Evolutionary conservation across 2,888 invertebrate genomes (phyloP).

Genomic region (Bhutanitis thaidina): DNA sequence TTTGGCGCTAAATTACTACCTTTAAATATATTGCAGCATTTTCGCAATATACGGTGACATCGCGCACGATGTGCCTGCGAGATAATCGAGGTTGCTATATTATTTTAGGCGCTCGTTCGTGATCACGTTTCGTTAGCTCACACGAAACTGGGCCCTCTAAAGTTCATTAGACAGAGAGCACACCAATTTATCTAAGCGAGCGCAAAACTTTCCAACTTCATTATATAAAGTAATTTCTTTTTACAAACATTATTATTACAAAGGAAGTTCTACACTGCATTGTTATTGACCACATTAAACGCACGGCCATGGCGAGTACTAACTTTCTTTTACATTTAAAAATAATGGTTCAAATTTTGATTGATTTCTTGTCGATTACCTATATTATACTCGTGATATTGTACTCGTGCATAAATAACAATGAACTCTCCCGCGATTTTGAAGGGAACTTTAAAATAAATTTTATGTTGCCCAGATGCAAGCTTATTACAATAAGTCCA

Average conservation of each 20-base stretch:
- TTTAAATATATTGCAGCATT: no score
- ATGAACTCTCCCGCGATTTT: no score
- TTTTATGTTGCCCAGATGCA: no score
- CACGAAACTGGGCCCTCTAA: neutral
- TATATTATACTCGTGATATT: neutral
- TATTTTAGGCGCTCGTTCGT: conserved; percentile 62
- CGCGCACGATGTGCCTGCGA: conserved; percentile 36
- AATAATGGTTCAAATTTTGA: neutral
- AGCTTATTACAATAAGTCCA: no score
- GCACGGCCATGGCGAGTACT: conserved; percentile 1
- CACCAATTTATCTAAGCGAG: conserved; percentile 7
- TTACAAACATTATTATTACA: conserved; percentile 14
- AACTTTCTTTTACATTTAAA: conserved; percentile 12
- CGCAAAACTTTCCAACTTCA: conserved; percentile 8
- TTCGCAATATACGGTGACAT: conserved; percentile 28
- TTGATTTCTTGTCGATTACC: neutral
- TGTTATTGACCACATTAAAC: conserved; percentile 9
- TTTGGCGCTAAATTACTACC: no score
- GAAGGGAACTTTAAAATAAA: no score
- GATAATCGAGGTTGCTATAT: conserved; percentile 52
- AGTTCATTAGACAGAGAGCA: conserved; percentile 37
- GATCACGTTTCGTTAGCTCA: conserved; percentile 53
- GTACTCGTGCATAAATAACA: no score
- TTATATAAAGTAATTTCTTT: conserved; percentile 11
- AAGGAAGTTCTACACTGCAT: conserved; percentile 4